phyloP scores from a whole-genome alignment of 2,113 vertebrate species.

The Chloropsis hardwickii region DNA sequence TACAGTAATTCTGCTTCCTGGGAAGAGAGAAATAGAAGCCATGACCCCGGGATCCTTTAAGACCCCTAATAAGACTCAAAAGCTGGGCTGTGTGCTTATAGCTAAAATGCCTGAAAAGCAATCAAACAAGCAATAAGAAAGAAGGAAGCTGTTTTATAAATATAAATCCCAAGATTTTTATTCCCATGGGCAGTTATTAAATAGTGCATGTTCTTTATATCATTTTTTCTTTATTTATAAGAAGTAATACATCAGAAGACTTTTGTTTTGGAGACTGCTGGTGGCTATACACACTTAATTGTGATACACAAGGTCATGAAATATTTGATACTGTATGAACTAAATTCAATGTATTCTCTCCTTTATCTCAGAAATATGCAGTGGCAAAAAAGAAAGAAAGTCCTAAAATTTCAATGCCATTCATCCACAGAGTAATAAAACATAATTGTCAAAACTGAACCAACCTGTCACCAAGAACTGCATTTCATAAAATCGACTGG shows the following conservation, averaged over 20 bases:
- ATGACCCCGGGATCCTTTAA: neutral
- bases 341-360: neutral
- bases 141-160: neutral
- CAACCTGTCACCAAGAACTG: neutral
- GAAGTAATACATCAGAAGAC: neutral
- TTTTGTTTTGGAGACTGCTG: neutral
- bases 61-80: neutral
- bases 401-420: neutral
- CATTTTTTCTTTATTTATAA: neutral
- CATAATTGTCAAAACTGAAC: neutral
- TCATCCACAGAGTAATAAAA: neutral
- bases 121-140: neutral
- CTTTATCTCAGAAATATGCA: neutral
- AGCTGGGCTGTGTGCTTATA: fast-evolving
- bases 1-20: neutral
- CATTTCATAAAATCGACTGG: neutral
- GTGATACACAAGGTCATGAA: neutral
- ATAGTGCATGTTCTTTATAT: neutral
- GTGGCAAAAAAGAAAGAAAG: neutral
- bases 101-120: neutral
- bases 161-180: neutral
- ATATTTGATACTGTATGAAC: neutral
- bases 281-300: neutral
- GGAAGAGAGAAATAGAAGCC: neutral
- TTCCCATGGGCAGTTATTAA: neutral